phyloP scores from a whole-genome alignment of 2,113 vertebrate species.

The Sialia sialis region DNA sequence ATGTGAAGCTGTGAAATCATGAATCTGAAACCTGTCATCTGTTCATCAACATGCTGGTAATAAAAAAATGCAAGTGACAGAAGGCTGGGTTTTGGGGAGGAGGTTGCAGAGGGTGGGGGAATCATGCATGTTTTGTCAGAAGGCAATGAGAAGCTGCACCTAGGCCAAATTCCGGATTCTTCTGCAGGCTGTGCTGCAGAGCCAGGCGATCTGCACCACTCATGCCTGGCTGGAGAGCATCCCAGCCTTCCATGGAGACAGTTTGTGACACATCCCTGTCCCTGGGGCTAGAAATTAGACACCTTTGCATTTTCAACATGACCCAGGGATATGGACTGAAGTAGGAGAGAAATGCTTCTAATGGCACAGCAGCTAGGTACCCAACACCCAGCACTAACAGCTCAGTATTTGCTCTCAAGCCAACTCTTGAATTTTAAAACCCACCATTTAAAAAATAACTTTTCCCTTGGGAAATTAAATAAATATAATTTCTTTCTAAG shows the following conservation, averaged over 20 bases:
- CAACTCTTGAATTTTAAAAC: neutral
- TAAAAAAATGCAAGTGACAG: neutral
- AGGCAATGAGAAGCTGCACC: neutral
- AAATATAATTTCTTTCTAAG: neutral
- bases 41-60: neutral
- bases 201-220: neutral
- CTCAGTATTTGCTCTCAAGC: neutral
- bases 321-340: neutral
- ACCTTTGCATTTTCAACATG: neutral
- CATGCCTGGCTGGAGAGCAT: neutral
- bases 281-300: neutral
- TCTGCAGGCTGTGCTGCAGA: neutral
- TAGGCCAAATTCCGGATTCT: accelerated
- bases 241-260: accelerated
- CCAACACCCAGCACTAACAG: neutral
- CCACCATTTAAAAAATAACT: neutral
- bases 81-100: neutral
- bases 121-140: neutral
- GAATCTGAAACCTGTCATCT: constrained; percentile 48
- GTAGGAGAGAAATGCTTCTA: neutral
- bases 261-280: neutral
- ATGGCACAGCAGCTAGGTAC: neutral
- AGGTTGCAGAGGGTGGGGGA: neutral
- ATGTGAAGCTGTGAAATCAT: constrained; percentile 12
- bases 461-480: neutral